phyloP scores from a whole-genome alignment of 2,797 vertebrate genomes.

The Adrianichthys oophorus region DNA sequence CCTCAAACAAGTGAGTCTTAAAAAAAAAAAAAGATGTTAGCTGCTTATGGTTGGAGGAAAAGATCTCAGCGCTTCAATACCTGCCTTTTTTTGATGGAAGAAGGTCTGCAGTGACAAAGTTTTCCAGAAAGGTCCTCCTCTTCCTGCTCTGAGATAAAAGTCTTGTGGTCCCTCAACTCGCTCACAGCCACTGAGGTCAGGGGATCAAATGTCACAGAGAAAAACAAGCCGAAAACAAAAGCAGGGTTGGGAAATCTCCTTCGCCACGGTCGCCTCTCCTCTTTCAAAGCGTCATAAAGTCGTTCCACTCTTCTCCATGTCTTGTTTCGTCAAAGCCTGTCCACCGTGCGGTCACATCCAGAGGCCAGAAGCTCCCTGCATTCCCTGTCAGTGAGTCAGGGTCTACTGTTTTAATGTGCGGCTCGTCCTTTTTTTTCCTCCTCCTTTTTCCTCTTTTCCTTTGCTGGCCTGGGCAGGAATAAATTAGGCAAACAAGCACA shows the following conservation, averaged over 20 bases:
- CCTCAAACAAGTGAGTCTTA: too few species aligned
- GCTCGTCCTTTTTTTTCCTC: slow-evolving; percentile 16
- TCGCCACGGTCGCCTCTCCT: slow-evolving; percentile 33
- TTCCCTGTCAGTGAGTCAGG: slow-evolving; percentile 68
- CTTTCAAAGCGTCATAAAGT: slow-evolving; percentile 35
- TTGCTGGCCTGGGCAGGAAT: slow-evolving; percentile 58
- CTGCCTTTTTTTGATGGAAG: slow-evolving; percentile 28
- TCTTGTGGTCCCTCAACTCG: slow-evolving; percentile 39
- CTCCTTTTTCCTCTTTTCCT: slow-evolving; percentile 18
- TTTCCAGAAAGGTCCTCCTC: slow-evolving; percentile 53
- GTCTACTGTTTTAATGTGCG: slow-evolving; percentile 61
- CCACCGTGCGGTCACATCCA: slow-evolving; percentile 71
- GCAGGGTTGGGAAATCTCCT: slow-evolving; percentile 53
- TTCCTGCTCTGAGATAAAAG: slow-evolving; percentile 47
- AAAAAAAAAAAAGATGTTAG: background rate
- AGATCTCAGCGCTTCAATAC: slow-evolving; percentile 4
- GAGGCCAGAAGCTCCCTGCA: slow-evolving; percentile 66
- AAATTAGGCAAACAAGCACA: slow-evolving; percentile 70
- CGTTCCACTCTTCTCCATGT: slow-evolving; percentile 35
- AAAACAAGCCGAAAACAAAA: slow-evolving; percentile 45
- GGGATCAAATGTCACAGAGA: slow-evolving; percentile 58
- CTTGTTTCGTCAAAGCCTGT: slow-evolving; percentile 77
- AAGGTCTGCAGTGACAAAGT: slow-evolving; percentile 61
- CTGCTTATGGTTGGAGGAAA: slow-evolving; percentile 3
- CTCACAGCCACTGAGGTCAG: slow-evolving; percentile 36